These are phyloP conservation scores for Neodiprion pinetum DNA, from an alignment of 1,140 invertebrate species.

Conservation along the genomic window DNA sequence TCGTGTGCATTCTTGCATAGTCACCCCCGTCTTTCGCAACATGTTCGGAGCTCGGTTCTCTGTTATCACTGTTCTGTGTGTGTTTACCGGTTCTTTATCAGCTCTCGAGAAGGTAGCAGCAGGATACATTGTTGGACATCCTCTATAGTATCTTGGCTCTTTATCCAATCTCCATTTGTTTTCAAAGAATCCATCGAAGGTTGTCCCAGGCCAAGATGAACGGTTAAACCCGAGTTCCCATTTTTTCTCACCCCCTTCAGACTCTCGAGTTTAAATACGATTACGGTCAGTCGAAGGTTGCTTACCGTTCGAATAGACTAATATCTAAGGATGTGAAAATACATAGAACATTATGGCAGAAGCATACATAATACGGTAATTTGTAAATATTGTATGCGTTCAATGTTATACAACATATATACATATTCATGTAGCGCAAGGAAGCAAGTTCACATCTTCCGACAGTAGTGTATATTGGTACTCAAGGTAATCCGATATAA, in stretches of 20 bases:
- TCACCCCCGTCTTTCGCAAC: not conserved
- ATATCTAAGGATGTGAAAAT: conserved; percentile 4
- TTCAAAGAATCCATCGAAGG: not conserved
- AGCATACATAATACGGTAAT: not conserved
- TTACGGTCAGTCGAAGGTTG: not conserved
- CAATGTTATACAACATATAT: no score
- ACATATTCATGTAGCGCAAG: not conserved
- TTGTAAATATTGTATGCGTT: no score
- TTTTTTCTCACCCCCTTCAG: not conserved
- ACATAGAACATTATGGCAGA: not conserved
- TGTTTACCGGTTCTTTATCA: conserved; percentile 1
- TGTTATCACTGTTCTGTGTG: not conserved
- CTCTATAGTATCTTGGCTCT: not conserved
- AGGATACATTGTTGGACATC: not conserved
- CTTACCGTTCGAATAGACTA: not conserved
- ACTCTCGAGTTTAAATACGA: not conserved
- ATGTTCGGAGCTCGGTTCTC: not conserved
- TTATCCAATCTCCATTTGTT: not conserved
- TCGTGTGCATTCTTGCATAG: not conserved
- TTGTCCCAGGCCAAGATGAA: not conserved
- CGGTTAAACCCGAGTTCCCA: not conserved
- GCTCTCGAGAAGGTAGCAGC: not conserved
- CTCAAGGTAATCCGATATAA: not conserved
- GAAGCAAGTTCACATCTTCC: not conserved
- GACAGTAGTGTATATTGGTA: conserved; percentile 1